Percentiles rank a stretch among this genome's conserved stretches.
These are phyloP conservation scores for Amblyteles armatorius DNA, from an alignment of 2,888 invertebrate genomes.

Conservation along the genomic window DNA sequence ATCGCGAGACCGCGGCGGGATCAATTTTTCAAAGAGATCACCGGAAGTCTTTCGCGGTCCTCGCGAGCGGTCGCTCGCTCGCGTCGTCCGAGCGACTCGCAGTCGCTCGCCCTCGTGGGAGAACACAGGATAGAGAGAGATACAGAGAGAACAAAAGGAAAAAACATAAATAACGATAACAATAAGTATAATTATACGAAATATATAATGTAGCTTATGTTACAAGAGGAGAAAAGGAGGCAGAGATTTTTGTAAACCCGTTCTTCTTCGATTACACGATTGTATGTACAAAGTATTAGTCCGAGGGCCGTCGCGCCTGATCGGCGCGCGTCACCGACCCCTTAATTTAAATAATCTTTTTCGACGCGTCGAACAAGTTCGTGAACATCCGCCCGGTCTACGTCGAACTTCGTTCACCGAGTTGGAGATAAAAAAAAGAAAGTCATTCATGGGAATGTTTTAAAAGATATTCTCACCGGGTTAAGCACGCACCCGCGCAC, in stretches of 20 bases:
- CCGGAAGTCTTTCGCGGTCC: not conserved
- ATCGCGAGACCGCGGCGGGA: not conserved
- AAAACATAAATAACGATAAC: slow-evolving; percentile 83
- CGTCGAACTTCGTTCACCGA: not conserved
- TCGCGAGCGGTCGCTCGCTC: slow-evolving; percentile 44
- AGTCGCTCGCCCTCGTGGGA: not conserved
- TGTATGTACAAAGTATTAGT: slow-evolving; percentile 55
- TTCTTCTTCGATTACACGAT: slow-evolving; percentile 59
- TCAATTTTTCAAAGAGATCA: slow-evolving; percentile 7
- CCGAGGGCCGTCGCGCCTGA: slow-evolving; percentile 7
- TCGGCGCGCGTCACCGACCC: not conserved
- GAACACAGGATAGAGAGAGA: slow-evolving; percentile 44
- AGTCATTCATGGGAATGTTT: slow-evolving; percentile 59
- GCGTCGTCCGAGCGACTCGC: slow-evolving; percentile 16
- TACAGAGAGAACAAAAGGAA: not conserved
- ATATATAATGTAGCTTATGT: slow-evolving; percentile 67
- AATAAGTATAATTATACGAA: slow-evolving; percentile 79
- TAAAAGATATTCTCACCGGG: slow-evolving; percentile 60
- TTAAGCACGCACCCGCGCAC: slow-evolving; percentile 2
- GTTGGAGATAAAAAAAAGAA: not conserved
- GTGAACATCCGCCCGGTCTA: not conserved
- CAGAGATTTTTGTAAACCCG: slow-evolving; percentile 54
- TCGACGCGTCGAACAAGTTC: slow-evolving; percentile 17
- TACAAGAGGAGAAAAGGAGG: slow-evolving; percentile 38
- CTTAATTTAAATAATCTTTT: not conserved